Base-by-base conservation (phyloP, 2,113 vertebrate species). In the Bucco capensis region DNA sequence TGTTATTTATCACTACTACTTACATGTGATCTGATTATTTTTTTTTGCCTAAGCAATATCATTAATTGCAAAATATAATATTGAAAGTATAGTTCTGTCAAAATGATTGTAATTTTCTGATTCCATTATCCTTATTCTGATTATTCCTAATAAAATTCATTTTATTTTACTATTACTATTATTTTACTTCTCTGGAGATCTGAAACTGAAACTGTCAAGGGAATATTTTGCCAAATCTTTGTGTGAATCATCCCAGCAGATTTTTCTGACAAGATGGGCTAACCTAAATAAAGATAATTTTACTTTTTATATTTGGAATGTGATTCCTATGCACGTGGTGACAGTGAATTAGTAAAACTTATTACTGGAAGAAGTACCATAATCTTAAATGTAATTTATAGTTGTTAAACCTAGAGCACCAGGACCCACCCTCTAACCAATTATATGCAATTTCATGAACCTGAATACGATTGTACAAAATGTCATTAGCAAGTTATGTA, bases 1-100 rank as follows among this genome's bases (percentile, higher is more conserved):
- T 33, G 21, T 92, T 95, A 90, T 94, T 84, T 92, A 89, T 95
- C 83, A 93, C 42, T 88, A 33, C 28, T 44, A 82, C 47, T 90
- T 66, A 31, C 27, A 21, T 49, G 31, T 71, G 70, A 73, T 91
- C 89, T 74, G 58, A 19, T 37, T 37, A 22, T 8, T 5, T 35
- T 62, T 42, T 66, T 46, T 72, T 78, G 50, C 69, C 66, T 75
- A 65, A 66, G 56, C 61, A 83, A 27, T 78, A 87, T 88, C 12
- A 80, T 67, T 76, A 92, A 93, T 88, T 67, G 28, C 5, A 18
- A 94, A 74, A 57, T 47, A 44, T 82, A 82, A 25, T 70, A 74
- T 62, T 86, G 53, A 79, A 92, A 92, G 61, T 74, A 57, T 44
- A 62, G 46, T 54, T 75, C 40, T 70, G 17, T 72, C 74, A 78